Evolutionary conservation across 2,797 vertebrate species (phyloP).

Genomic region (Natrix natrix): DNA sequence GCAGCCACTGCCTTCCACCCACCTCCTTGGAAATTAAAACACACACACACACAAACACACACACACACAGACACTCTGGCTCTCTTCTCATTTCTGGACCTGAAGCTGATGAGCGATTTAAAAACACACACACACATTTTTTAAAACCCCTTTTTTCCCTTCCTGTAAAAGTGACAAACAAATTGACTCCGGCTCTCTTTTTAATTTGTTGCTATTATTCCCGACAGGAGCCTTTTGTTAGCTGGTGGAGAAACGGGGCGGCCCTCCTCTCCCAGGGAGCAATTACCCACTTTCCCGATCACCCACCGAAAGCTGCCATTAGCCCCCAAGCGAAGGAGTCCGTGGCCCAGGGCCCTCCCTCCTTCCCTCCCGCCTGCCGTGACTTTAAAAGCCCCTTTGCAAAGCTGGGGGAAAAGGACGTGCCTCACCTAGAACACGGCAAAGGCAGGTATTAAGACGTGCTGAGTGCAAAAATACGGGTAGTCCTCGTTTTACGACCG

Average conservation of each 20-base stretch:
- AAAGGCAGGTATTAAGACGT: neutral
- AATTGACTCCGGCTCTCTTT: neutral
- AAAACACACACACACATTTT: neutral
- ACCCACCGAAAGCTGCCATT: neutral
- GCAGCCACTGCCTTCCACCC: too few species aligned
- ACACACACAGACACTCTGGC: too few species aligned
- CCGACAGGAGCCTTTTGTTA: neutral
- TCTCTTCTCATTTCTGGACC: neutral
- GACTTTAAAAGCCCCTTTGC: neutral
- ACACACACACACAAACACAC: too few species aligned
- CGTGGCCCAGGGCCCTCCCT: too few species aligned
- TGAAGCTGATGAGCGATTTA: neutral
- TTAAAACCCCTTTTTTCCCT: too few species aligned
- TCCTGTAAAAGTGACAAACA: neutral
- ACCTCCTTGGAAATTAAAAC: too few species aligned
- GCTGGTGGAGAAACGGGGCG: neutral
- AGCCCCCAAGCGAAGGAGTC: neutral
- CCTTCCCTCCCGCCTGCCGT: too few species aligned
- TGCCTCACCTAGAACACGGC: neutral
- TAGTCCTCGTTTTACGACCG: too few species aligned
- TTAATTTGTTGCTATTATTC: conserved; percentile 9
- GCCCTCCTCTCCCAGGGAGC: neutral
- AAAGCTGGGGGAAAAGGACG: fast-evolving
- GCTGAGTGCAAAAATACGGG: too few species aligned
- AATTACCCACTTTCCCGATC: neutral